phyloP scores from a whole-genome alignment of 2,113 vertebrate species.

The Conger conger region DNA sequence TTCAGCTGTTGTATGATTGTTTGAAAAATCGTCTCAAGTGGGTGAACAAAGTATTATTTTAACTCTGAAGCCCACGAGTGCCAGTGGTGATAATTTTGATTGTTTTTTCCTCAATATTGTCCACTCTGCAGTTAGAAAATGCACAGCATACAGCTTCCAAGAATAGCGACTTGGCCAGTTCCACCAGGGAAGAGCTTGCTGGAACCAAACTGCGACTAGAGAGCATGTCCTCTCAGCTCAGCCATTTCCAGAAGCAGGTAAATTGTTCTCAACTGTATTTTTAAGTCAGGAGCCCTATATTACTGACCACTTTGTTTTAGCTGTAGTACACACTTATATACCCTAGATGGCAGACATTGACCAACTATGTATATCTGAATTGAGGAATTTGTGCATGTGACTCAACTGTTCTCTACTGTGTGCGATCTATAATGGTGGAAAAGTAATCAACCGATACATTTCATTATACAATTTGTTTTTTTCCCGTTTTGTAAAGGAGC shows the following conservation, averaged over 20 bases:
- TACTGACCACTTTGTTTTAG: neutral
- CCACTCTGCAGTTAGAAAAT: slow-evolving; percentile 71
- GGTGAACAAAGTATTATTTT: neutral
- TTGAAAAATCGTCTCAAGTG: neutral
- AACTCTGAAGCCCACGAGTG: neutral
- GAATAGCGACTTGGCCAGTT: slow-evolving; percentile 58
- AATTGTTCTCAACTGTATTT: neutral
- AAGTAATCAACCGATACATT: too few relatives aligned
- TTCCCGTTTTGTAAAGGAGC: too few relatives aligned
- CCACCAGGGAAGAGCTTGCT: slow-evolving; percentile 70
- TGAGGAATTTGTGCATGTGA: neutral
- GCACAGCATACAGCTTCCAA: slow-evolving; percentile 66
- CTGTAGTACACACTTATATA: slow-evolving; percentile 9
- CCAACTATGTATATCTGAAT: neutral
- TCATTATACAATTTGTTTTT: too few relatives aligned
- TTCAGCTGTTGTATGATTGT: neutral
- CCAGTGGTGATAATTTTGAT: neutral
- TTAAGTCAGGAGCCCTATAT: neutral
- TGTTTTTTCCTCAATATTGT: neutral
- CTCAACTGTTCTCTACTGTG: too few relatives aligned
- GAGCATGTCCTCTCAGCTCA: slow-evolving; percentile 64
- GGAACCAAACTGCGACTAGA: slow-evolving; percentile 63
- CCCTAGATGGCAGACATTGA: slow-evolving; percentile 9
- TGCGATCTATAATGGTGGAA: too few relatives aligned
- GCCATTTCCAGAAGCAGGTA: slow-evolving; percentile 71